Evolutionary conservation across 2,113 vertebrate species (phyloP).

Genomic region (Centropristis striata): DNA sequence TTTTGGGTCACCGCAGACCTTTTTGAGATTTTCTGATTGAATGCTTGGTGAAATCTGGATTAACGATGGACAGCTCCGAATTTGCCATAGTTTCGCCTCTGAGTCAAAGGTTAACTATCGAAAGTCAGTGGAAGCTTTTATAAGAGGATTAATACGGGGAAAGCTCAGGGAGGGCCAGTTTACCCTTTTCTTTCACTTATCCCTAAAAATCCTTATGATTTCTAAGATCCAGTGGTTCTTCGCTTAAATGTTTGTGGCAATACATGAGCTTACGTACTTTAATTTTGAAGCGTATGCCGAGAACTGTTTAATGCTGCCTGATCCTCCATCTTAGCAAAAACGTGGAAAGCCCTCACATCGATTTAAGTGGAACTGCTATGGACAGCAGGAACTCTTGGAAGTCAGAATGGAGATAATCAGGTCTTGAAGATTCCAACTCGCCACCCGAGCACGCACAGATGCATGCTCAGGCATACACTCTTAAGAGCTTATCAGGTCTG

Average conservation of each 20-base stretch:
- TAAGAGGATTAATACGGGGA: slow-evolving; percentile 70
- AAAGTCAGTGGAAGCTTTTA: slow-evolving; percentile 50
- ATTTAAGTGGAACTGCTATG: slow-evolving; percentile 44
- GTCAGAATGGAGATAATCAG: slow-evolving; percentile 70
- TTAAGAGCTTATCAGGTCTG: slow-evolving; percentile 55
- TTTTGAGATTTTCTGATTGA: slow-evolving; percentile 39
- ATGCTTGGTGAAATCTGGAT: slow-evolving; percentile 49
- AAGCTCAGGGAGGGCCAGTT: slow-evolving; percentile 44
- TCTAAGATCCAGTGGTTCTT: slow-evolving; percentile 41
- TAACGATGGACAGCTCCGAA: slow-evolving; percentile 45
- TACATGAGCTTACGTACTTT: slow-evolving; percentile 41
- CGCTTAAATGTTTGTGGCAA: slow-evolving; percentile 45
- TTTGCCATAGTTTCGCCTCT: slow-evolving; percentile 17
- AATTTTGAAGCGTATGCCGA: slow-evolving; percentile 56
- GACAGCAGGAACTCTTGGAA: slow-evolving; percentile 63
- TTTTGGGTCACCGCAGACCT: neutral
- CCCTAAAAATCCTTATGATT: slow-evolving; percentile 54
- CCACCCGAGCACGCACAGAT: slow-evolving; percentile 29
- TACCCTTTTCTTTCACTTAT: slow-evolving; percentile 46
- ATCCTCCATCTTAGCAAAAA: slow-evolving; percentile 53
- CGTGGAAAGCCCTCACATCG: slow-evolving; percentile 39
- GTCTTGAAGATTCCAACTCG: slow-evolving; percentile 54
- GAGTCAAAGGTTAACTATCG: slow-evolving; percentile 58
- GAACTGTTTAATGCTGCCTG: slow-evolving; percentile 62
- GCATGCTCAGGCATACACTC: slow-evolving; percentile 49